Conservation (phyloP, 2,888 invertebrate species). For the Heliconius cydno region DNA sequence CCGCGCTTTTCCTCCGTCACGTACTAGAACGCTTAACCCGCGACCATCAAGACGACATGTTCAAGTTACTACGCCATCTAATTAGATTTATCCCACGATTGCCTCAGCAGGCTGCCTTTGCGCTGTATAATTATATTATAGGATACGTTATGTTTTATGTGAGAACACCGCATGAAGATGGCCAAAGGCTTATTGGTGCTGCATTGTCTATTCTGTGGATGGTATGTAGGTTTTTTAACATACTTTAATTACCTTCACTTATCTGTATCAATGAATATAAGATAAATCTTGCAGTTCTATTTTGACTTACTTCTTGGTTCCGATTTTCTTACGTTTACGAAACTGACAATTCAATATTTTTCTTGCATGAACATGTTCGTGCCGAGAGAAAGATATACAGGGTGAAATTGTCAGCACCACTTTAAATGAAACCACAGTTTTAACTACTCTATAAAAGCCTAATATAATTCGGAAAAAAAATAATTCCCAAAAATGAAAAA, state of each 20-base stretch:
- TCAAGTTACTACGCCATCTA: slow-evolving; percentile 94
- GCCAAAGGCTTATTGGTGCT: slow-evolving; percentile 96
- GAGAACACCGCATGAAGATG: slow-evolving; percentile 96
- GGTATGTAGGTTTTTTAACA: slow-evolving; percentile 79
- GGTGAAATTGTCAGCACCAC: too few species aligned
- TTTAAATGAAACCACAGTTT: too few species aligned
- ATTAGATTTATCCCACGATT: slow-evolving; percentile 96
- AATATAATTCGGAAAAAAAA: too few species aligned
- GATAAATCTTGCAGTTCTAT: too few species aligned
- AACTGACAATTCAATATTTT: too few species aligned
- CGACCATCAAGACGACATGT: slow-evolving; percentile 96
- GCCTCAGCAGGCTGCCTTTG: slow-evolving; percentile 98
- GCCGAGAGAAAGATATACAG: too few species aligned
- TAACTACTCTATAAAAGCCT: too few species aligned
- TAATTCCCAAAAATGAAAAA: too few species aligned
- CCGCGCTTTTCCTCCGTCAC: slow-evolving; percentile 96
- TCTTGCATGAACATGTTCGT: too few species aligned
- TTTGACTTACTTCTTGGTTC: too few species aligned
- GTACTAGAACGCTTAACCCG: slow-evolving; percentile 97
- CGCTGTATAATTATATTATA: slow-evolving; percentile 98
- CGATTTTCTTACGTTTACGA: too few species aligned
- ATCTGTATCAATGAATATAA: background rate
- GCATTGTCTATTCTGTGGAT: slow-evolving; percentile 98
- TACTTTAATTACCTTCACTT: background rate
- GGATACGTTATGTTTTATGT: slow-evolving; percentile 99